Evolutionary conservation across 2,797 vertebrate species (phyloP).

Genomic region (Ispidina picta): DNA sequence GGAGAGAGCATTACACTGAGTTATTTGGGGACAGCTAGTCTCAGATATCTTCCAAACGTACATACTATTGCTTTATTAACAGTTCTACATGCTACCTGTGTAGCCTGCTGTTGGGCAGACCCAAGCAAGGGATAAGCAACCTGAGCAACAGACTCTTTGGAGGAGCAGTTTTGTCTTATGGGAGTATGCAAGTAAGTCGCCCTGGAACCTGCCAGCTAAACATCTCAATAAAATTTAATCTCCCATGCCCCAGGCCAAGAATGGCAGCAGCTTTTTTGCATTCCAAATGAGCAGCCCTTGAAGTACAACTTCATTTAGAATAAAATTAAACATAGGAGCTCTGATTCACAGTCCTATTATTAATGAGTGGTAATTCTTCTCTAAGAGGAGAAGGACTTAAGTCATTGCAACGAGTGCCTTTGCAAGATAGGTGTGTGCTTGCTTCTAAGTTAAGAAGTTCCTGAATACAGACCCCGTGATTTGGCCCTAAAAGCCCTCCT

Average conservation of each 20-base stretch:
- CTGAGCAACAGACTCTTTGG: neutral
- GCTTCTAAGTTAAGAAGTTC: neutral
- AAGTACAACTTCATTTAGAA: constrained; percentile 1
- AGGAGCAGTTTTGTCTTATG: neutral
- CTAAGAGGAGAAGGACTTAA: neutral
- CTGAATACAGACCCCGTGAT: neutral
- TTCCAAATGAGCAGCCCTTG: neutral
- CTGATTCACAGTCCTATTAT: neutral
- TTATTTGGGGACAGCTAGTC: neutral
- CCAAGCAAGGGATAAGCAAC: neutral
- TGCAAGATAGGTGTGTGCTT: neutral
- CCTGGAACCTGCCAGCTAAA: neutral
- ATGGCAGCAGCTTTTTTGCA: neutral
- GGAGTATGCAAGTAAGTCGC: neutral
- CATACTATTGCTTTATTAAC: neutral
- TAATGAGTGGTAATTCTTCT: neutral
- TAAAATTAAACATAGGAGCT: neutral
- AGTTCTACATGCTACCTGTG: neutral
- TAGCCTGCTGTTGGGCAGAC: neutral
- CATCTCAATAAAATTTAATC: neutral
- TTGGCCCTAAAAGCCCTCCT: neutral
- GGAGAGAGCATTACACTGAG: neutral
- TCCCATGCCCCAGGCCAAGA: neutral
- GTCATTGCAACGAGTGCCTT: neutral
- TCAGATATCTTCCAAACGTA: neutral